Evolutionary conservation across 2,797 vertebrate genomes (phyloP).

Genomic region (Novumbra hubbsi): DNA sequence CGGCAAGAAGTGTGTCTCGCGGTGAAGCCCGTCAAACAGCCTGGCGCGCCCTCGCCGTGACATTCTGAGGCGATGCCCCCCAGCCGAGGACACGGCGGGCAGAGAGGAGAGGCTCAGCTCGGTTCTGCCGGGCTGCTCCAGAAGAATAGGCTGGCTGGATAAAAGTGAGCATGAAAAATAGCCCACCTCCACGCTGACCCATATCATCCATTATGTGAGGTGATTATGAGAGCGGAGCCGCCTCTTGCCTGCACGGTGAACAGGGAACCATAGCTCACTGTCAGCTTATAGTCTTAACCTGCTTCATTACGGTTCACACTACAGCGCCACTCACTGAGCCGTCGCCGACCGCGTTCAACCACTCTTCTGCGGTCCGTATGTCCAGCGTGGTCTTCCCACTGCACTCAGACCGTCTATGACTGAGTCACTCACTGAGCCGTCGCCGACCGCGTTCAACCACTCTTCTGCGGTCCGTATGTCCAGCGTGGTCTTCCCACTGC

Average conservation of each 20-base stretch:
- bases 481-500: not conserved
- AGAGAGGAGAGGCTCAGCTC: conserved; percentile 57
- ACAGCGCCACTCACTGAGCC: conserved; percentile 42
- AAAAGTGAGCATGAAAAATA: conserved; percentile 83
- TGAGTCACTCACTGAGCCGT: not conserved
- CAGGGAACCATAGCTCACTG: conserved; percentile 74
- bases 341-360: not conserved
- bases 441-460: not conserved
- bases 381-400: not conserved
- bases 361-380: not conserved
- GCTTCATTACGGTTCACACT: conserved; percentile 64
- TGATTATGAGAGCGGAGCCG: conserved; percentile 79
- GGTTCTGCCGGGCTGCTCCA: conserved; percentile 67
- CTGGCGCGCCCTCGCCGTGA: conserved; percentile 52
- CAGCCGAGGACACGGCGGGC: conserved; percentile 71
- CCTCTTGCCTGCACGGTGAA: conserved; percentile 71
- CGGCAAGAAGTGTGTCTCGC: not conserved
- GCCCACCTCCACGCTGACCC: conserved; percentile 78
- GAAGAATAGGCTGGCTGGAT: conserved; percentile 77
- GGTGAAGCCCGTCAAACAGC: conserved; percentile 19
- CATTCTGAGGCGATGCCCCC: conserved; percentile 68
- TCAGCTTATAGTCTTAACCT: conserved; percentile 67
- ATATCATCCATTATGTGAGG: conserved; percentile 82
- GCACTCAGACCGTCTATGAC: not conserved
- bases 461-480: not conserved